Evolutionary conservation across 1,140 invertebrate genomes (phyloP), one percentile per base, ranked within the genome.

Genomic region (Chymomyza costata): DNA sequence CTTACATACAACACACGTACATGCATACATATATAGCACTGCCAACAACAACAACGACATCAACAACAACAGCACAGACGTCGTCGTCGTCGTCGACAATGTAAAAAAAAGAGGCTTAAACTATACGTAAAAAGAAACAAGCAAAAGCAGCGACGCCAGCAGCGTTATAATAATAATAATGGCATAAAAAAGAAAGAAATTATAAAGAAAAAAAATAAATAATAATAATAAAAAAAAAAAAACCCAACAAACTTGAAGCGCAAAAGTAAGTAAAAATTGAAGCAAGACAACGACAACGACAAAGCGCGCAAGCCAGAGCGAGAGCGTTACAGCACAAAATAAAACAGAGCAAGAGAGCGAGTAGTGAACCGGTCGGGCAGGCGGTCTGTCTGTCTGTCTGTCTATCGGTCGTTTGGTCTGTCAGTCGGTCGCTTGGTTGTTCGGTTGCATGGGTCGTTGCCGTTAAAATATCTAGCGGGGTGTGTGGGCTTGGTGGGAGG

Each of bases 141-240:
- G 53, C 59, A 63, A 65, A 62, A 51, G 31, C 58, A 56, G 30
- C 60, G 25, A 28, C 5, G 25, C n/a, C n/a, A 48, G 50, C 54
- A 58, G 55, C 49, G 46, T 58, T 71, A 73, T 67, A 73, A 74
- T 56, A 62, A 62, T 62, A 56, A 55, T 41, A 28, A 28, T 28
- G 10, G 10, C 10, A 28, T 28, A 28, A 28, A 28, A 28, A 28
- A 28, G 10, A 28, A 28, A 28, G 10, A 28, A 28, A 28, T 10
- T 10, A 28, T 6, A 28, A 5, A 28, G 25, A 28, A 28, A 28
- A 5, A 28, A 28, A 5, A 28, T 6, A 28, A 28, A 28, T 6
- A 46, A 47, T 47, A 47, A 47, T 34, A 47, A 47, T 35, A 47
- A 31, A 17, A 47, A 31, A 47, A 47, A 47, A 46, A 46, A 47